Evolutionary conservation across 2,113 vertebrate species (phyloP), one percentile per base, ranked within the genome.

Genomic region (Chiloscyllium plagiosum): DNA sequence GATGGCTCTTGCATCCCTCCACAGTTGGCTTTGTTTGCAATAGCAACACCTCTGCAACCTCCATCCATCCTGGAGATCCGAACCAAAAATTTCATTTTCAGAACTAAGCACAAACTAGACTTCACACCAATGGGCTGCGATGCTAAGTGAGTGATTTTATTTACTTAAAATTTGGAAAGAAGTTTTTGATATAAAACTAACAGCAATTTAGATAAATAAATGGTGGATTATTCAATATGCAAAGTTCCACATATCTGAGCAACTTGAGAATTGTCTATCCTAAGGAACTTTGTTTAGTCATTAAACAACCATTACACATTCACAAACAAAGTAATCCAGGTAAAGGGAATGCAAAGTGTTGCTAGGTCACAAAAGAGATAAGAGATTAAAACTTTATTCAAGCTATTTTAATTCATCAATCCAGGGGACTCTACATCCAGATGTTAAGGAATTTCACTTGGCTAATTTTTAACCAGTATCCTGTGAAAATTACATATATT

Each of bases 41-140:
- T 98, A 96, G 98, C 98, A 29, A 98, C 97, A 61, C 98, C 98
- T 0, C 96, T 98, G 24, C 98, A 98, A 95, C 97, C 98, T 3
- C 98, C 98, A 0, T 98, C 98, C 96, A 98, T 99, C 96, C 97
- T 99, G 95, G 98, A 99, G 97, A 98, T 99, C 96, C 96, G 97
- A 96, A 98, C 98, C 96, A 98, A 98, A 97, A 98, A 98, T 96
- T 98, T 98, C 96, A 98, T 98, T 96, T 98, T 98, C 97, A 97
- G 98, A 97, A 98, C 98, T 72, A 98, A 98, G 96, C 98, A 98
- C 97, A 99, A 98, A 95, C 96, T 99, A 96, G 98, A 99, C 97
- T 98, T 99, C 96, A 98, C 98, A 0, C 98, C 98, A 50, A 98
- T 93, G 61, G 98, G 97, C 80, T 98, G 98, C 96, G 98, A 98